Percentiles rank a stretch among this genome's conserved stretches.
Conservation (phyloP, 2,888 invertebrate species). For the Lasioglossum calceatum region DNA sequence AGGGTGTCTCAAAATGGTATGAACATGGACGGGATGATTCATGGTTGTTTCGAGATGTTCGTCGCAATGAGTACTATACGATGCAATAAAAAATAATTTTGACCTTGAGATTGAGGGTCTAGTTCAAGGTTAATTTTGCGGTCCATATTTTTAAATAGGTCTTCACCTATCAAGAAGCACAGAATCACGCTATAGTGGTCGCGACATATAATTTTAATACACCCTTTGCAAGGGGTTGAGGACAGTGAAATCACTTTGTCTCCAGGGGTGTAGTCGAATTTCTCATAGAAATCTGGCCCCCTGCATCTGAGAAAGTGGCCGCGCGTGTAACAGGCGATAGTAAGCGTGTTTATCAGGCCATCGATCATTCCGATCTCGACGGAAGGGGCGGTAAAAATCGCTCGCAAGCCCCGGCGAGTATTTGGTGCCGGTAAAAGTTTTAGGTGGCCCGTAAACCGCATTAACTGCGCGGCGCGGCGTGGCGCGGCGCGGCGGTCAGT, state of each 20-base stretch:
- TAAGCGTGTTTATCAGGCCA: background rate
- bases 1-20: no score
- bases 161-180: no score
- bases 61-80: no score
- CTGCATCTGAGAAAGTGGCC: background rate
- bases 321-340: background rate
- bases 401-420: background rate
- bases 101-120: no score
- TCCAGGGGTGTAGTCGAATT: background rate
- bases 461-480: background rate
- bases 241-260: background rate
- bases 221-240: no score
- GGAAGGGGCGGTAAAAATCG: background rate
- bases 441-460: conserved; percentile 4
- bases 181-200: no score
- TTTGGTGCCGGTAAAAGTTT: conserved; percentile 8
- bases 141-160: no score
- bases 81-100: no score
- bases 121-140: no score
- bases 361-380: background rate
- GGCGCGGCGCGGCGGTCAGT: background rate
- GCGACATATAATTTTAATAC: no score
- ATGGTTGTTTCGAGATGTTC: no score
- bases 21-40: no score
- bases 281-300: background rate